Base-by-base conservation (phyloP, 2,797 vertebrate genomes). In the Myotis planiceps region DNA sequence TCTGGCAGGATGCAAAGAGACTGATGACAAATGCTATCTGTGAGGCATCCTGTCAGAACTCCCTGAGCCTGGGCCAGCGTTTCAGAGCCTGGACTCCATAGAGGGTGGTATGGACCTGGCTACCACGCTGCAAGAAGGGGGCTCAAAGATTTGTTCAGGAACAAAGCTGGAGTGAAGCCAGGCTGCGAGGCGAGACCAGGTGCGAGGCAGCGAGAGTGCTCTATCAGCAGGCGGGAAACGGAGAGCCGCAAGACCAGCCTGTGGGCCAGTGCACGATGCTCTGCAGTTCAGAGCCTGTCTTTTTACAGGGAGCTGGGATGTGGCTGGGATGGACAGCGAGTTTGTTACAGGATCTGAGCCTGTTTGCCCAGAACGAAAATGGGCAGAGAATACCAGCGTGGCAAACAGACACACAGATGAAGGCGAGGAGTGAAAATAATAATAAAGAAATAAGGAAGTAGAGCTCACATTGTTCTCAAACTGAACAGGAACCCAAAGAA, bases 161-260 rank as follows among this genome's bases (percentile, higher is more conserved):
- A 94, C 69, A 88, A 95, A 94, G 63, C 80, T 71, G 74, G 66
- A 81, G 84, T 87, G 65, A 25, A 82, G 79, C 87, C 71, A 82
- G 84, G 60, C 53, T 81, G 23, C 39, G 53, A 92, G 72, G 76
- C 45, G 39, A 94, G 89, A 90, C 87, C 96, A 97, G 96, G 83
- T 97, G 97, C 83, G 65, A 81, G 53, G 94, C 92, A 74, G 71
- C 13, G 65, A 82, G 95, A 49, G 78, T 60, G 45, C 63, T 95
- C 93, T 79, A 95, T 95, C 93, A 45, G 65, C 55, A 55, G 81
- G 37, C n/a, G 42, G 76, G 53, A 90, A 42, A 37, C 16, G 19
- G 47, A 69, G 45, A 74, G 27, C 65, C 5, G 4, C 5, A 60
- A 29, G 25, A 60, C 25, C 58, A 60, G 58, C 27, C 6, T 6